These are phyloP conservation scores for Tiliacea citrago DNA, from an alignment of 2,888 invertebrate genomes.

Conservation along the genomic window DNA sequence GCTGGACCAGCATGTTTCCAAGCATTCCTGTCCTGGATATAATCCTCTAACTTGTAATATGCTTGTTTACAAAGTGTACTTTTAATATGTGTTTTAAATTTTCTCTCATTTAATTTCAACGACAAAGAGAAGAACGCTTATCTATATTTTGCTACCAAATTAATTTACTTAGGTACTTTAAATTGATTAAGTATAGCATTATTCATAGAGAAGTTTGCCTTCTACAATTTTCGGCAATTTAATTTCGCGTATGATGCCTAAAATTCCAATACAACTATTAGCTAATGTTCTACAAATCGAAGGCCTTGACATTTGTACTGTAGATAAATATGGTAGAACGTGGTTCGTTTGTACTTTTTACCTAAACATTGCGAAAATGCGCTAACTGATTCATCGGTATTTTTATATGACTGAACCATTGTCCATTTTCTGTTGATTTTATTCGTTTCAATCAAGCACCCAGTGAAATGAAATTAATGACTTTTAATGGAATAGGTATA, in stretches of 20 bases:
- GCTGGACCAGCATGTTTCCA: too few species aligned
- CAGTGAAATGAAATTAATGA: background rate
- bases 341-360: background rate
- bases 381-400: slow-evolving; percentile 6
- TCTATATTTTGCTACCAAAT: background rate
- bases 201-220: slow-evolving; percentile 48
- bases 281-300: slow-evolving; percentile 13
- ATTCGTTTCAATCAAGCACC: background rate
- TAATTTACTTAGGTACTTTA: background rate
- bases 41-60: too few species aligned
- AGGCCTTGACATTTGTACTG: slow-evolving; percentile 45
- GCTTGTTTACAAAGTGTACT: too few species aligned
- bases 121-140: background rate
- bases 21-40: too few species aligned
- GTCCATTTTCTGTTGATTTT: background rate
- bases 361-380: background rate
- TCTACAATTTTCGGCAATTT: slow-evolving; percentile 27
- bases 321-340: background rate
- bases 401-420: background rate
- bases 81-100: too few species aligned
- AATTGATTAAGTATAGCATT: slow-evolving; percentile 4
- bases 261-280: slow-evolving; percentile 20
- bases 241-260: slow-evolving; percentile 1
- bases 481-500: background rate
- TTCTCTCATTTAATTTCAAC: too few species aligned